phyloP scores from a whole-genome alignment of 2,113 vertebrate genomes.

The Semicossyphus pulcher region DNA sequence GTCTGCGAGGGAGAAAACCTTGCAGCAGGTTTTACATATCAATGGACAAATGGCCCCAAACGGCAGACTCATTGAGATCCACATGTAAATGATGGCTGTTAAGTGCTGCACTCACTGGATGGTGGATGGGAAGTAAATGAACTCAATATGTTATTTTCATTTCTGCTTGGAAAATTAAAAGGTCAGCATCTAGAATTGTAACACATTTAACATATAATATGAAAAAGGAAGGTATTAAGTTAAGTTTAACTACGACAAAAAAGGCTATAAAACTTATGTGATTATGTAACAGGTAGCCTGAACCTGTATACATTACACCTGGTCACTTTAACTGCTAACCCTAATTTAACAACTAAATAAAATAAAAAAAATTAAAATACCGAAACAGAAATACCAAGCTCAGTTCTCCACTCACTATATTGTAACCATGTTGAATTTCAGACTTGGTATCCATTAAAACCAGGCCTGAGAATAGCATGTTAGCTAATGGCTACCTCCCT shows the following conservation, averaged over 20 bases:
- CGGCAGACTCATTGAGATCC: conserved; percentile 53
- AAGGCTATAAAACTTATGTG: background rate
- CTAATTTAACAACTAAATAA: background rate
- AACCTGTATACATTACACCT: background rate
- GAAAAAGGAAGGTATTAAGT: no score
- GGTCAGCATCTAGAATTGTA: no score
- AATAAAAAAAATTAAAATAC: background rate
- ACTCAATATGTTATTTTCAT: background rate
- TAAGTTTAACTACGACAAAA: background rate
- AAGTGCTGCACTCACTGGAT: conserved; percentile 32
- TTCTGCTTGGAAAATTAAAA: conserved; percentile 14
- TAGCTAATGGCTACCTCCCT: conserved; percentile 46
- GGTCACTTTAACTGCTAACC: background rate
- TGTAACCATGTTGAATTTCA: conserved; percentile 24
- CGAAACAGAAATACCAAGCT: background rate
- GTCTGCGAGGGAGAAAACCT: conserved; percentile 52
- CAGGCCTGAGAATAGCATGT: background rate
- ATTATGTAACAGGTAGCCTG: background rate
- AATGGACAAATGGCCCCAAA: conserved; percentile 65
- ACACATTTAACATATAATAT: no score
- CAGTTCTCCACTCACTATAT: background rate
- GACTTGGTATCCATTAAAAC: conserved; percentile 32
- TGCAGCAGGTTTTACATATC: conserved; percentile 76
- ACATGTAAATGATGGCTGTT: conserved; percentile 56
- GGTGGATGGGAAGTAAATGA: conserved; percentile 34